phyloP scores from a whole-genome alignment of 1,140 invertebrate species.

The Popillia japonica region DNA sequence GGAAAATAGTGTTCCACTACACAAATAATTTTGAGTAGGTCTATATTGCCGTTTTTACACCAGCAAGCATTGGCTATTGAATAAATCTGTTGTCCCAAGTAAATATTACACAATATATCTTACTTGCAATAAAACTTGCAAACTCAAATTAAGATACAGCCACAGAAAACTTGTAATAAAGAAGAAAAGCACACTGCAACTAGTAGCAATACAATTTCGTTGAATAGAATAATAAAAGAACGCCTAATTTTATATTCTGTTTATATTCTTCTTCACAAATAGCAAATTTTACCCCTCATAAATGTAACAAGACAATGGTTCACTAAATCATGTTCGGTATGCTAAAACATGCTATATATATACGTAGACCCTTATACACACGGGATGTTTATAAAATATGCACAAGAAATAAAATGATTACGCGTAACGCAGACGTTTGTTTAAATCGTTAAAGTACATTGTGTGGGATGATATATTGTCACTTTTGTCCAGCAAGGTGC shows the following conservation, averaged over 20 bases:
- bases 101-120: too few relatives aligned
- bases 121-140: too few relatives aligned
- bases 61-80: too few relatives aligned
- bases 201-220: constrained; percentile 14
- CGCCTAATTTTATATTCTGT: constrained; percentile 38
- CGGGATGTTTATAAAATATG: constrained; percentile 44
- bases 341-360: constrained; percentile 14
- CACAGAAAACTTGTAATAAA: background rate
- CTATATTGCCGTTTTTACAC: too few relatives aligned
- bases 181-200: background rate
- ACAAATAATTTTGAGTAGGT: too few relatives aligned
- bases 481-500: constrained; percentile 53
- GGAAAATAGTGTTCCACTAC: too few relatives aligned
- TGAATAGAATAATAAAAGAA: constrained; percentile 33
- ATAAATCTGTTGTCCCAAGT: too few relatives aligned
- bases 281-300: constrained; percentile 38
- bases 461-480: constrained; percentile 50
- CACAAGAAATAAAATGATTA: constrained; percentile 45
- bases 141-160: too few relatives aligned
- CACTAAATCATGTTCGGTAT: constrained; percentile 31
- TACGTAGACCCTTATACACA: background rate
- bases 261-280: constrained; percentile 36
- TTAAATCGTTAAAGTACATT: constrained; percentile 50
- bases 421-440: constrained; percentile 51
- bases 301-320: constrained; percentile 37